phyloP scores from a whole-genome alignment of 2,888 invertebrate genomes.

The Macrosiphum euphorbiae region DNA sequence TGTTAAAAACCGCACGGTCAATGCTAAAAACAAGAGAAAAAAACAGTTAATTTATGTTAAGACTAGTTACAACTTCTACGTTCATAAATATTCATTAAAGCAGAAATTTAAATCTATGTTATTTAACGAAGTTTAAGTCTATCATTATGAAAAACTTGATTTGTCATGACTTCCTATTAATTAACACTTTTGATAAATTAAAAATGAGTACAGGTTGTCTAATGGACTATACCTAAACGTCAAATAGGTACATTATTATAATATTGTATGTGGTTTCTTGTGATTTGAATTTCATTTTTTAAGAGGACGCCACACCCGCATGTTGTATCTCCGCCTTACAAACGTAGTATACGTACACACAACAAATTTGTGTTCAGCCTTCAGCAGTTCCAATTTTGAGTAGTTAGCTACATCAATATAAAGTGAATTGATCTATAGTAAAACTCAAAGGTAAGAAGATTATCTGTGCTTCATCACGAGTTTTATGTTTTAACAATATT shows the following conservation, averaged over 20 bases:
- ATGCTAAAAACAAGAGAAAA: conserved; percentile 73
- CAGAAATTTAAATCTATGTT: not conserved
- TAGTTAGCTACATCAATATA: not conserved
- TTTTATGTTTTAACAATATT: not conserved
- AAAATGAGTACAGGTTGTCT: not conserved
- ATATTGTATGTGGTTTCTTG: not conserved
- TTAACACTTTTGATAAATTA: not conserved
- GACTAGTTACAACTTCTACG: not conserved
- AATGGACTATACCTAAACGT: not conserved
- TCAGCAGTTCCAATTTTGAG: not conserved
- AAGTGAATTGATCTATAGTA: not conserved
- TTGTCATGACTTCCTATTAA: not conserved
- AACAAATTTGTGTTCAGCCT: not conserved
- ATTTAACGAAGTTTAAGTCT: not conserved
- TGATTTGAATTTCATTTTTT: not conserved
- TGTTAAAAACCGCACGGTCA: conserved; percentile 92
- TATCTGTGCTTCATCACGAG: not conserved
- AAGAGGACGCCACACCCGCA: not conserved
- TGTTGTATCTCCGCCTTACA: not conserved
- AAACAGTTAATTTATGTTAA: not conserved
- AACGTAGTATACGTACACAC: not conserved
- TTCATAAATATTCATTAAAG: not conserved
- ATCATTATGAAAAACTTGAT: not conserved
- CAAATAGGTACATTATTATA: not conserved
- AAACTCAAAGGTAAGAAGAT: not conserved